Conservation (phyloP, 2,797 vertebrate species). For the Hemibagrus guttatus region DNA sequence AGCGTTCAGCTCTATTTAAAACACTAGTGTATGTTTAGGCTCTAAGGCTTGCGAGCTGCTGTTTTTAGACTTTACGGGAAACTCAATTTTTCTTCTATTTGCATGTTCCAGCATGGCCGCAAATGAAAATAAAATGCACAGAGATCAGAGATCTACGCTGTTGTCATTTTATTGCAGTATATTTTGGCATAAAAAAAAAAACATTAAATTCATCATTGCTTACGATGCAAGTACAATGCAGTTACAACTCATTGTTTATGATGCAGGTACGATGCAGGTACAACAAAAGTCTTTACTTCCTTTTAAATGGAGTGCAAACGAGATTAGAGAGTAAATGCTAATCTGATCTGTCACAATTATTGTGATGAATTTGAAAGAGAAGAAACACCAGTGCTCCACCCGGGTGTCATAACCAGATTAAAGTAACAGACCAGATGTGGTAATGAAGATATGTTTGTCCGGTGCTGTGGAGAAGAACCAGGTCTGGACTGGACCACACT, state of each 20-base stretch:
- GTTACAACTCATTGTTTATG: neutral
- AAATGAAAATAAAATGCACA: neutral
- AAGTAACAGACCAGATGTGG: conserved; percentile 42
- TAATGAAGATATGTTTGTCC: conserved; percentile 31
- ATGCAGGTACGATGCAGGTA: neutral
- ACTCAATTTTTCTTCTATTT: conserved; percentile 50
- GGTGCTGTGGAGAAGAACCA: conserved; percentile 27
- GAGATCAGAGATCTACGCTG: neutral
- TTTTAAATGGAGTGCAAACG: conserved; percentile 30
- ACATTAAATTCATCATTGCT: neutral
- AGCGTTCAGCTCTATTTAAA: conserved; percentile 61
- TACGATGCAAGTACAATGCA: neutral
- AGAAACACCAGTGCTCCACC: conserved; percentile 36
- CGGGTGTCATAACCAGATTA: conserved; percentile 53
- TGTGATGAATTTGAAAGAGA: conserved; percentile 37
- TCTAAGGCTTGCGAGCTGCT: conserved; percentile 58
- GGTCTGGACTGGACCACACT: conserved; percentile 32
- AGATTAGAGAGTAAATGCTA: conserved; percentile 29
- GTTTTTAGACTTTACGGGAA: conserved; percentile 66
- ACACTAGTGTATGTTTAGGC: conserved; percentile 66
- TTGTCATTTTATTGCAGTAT: neutral
- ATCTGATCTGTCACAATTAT: conserved; percentile 39
- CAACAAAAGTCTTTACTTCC: too few relatives aligned
- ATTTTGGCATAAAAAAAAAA: neutral
- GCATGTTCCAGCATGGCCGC: conserved; percentile 43